These are phyloP conservation scores for Chaetops frenatus DNA, from an alignment of 2,113 vertebrate species.

Conservation along the genomic window DNA sequence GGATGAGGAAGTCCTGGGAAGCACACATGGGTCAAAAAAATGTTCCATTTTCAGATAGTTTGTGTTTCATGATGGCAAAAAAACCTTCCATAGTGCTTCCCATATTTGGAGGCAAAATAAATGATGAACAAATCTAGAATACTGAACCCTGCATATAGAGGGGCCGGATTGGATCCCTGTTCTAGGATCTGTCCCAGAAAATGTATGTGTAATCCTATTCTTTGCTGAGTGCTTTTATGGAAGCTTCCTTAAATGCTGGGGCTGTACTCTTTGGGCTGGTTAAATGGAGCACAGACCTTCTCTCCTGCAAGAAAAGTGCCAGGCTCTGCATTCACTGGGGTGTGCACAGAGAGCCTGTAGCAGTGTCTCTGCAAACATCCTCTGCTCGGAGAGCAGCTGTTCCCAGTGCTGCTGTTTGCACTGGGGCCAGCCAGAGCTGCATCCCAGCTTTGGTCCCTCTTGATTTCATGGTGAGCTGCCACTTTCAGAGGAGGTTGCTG, in stretches of 20 bases:
- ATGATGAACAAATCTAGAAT: background rate
- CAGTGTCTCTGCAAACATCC: background rate
- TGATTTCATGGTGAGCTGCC: background rate
- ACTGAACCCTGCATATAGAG: background rate
- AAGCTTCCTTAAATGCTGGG: background rate
- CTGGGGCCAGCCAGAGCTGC: background rate
- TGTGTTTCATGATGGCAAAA: background rate
- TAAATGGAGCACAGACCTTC: background rate
- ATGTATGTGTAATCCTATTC: background rate
- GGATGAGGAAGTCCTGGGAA: background rate
- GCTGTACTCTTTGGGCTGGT: background rate
- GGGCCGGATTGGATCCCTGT: background rate
- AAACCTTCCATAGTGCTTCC: background rate
- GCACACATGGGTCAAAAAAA: fast-evolving
- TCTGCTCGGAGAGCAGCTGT: background rate
- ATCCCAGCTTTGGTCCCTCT: background rate
- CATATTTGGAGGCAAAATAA: background rate
- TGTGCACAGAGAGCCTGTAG: fast-evolving
- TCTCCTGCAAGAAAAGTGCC: background rate
- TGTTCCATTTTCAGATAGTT: background rate
- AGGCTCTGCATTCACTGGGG: background rate
- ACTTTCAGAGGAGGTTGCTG: background rate
- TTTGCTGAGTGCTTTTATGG: background rate
- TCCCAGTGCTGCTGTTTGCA: background rate
- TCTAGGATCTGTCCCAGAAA: background rate